These are phyloP conservation scores for Phodopus roborovskii DNA, from an alignment of 2,113 vertebrate genomes.

Conservation along the genomic window DNA sequence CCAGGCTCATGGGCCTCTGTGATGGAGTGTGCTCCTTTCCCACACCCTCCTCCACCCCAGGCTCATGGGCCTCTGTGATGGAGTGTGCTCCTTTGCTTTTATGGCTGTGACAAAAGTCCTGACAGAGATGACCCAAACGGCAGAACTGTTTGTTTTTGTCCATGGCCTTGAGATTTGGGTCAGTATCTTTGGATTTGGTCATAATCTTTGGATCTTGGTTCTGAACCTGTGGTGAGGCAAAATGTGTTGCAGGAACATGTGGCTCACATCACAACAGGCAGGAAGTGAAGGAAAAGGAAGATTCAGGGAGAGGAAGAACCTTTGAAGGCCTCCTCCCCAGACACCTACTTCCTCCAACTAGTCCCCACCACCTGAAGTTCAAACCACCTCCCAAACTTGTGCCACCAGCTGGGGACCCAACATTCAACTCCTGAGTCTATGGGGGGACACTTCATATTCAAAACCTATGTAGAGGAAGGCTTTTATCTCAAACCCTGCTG, in stretches of 20 bases:
- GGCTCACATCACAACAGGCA: not conserved
- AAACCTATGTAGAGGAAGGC: too few species aligned
- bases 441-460: too few species aligned
- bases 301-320: not conserved
- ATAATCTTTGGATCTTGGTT: too few species aligned
- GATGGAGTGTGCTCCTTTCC: too few species aligned
- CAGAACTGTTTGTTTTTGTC: not conserved
- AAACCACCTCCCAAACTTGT: not conserved
- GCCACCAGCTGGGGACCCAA: not conserved
- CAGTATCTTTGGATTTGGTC: not conserved
- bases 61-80: rapidly evolving
- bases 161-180: not conserved
- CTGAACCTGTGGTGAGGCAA: not conserved
- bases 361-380: not conserved
- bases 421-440: not conserved
- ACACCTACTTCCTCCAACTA: not conserved
- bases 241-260: not conserved
- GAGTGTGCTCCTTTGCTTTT: not conserved
- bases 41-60: not conserved
- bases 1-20: too few species aligned
- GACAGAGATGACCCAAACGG: not conserved
- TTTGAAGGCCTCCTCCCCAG: not conserved
- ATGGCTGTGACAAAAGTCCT: too few species aligned
- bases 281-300: not conserved
- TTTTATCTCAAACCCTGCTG: not conserved